phyloP scores from a whole-genome alignment of 1,140 invertebrate genomes.

The Microplitis mediator region DNA sequence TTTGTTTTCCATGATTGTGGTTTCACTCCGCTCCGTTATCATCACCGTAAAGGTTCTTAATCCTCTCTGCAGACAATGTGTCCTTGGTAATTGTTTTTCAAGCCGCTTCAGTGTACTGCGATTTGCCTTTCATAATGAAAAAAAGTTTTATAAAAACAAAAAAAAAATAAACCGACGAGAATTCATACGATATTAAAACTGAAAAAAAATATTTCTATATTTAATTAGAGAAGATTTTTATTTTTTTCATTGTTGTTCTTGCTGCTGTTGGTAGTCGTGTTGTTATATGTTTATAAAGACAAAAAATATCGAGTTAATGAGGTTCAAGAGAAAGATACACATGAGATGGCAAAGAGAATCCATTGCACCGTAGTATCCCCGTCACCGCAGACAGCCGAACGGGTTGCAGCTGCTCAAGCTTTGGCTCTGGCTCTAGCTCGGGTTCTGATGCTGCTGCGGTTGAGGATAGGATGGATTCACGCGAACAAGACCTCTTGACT shows the following conservation, averaged over 20 bases:
- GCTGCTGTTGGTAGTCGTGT: no score
- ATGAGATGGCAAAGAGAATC: conserved; percentile 14
- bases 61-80: conserved; percentile 36
- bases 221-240: no score
- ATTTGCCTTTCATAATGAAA: conserved; percentile 10
- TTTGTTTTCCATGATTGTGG: conserved; percentile 41
- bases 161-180: not conserved
- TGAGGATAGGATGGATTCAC: conserved; percentile 8
- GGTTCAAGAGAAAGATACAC: conserved; percentile 8
- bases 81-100: conserved; percentile 36
- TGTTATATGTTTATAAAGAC: no score
- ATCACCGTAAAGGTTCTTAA: conserved; percentile 34
- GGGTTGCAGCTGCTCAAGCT: conserved; percentile 1
- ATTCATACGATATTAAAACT: no score
- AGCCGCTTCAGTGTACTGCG: conserved; percentile 18
- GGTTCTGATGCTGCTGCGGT: not conserved
- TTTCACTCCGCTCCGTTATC: conserved; percentile 36
- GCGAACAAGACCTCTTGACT: conserved; percentile 18
- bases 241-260: no score
- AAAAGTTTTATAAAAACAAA: not conserved
- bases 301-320: not conserved
- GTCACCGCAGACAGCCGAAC: conserved; percentile 26
- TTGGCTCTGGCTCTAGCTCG: no score
- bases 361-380: conserved; percentile 17
- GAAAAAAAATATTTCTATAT: no score